phyloP scores from a whole-genome alignment of 2,888 invertebrate genomes.

The Nesidiocoris tenuis region DNA sequence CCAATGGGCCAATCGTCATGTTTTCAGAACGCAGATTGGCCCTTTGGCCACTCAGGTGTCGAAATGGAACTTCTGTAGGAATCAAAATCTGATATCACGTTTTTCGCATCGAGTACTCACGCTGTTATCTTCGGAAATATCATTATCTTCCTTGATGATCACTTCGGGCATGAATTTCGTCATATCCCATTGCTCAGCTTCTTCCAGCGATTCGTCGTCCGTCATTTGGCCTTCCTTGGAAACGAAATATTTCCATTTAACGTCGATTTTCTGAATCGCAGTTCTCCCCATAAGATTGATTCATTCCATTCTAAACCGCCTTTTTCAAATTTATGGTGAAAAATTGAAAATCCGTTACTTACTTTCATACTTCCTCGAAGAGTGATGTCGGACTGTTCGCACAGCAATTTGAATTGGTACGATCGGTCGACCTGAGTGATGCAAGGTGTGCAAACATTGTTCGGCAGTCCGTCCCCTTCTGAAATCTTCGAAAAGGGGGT shows the following conservation, averaged over 20 bases:
- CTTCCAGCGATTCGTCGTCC: constrained; percentile 46
- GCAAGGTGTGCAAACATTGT: constrained; percentile 48
- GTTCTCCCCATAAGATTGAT: no score
- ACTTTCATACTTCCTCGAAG: constrained; percentile 44
- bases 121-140: neutral
- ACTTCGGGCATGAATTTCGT: constrained; percentile 50
- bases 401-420: constrained; percentile 50
- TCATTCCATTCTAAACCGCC: no score
- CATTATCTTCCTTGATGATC: constrained; percentile 49
- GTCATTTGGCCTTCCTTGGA: constrained; percentile 24
- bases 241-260: neutral
- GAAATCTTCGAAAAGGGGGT: constrained; percentile 34
- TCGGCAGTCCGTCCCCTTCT: constrained; percentile 50
- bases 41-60: no score
- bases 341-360: no score
- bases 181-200: constrained; percentile 49
- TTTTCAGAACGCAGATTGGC: no score
- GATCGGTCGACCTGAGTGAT: constrained; percentile 49
- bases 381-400: constrained; percentile 49
- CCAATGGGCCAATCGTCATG: no score
- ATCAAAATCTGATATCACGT: neutral
- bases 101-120: neutral
- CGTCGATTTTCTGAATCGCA: no score
- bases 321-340: no score
- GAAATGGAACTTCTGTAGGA: no score